Percentiles rank a stretch among this genome's conserved stretches.
Evolutionary conservation across 2,113 vertebrate genomes (phyloP).

Genomic region (Chaetorhynchus papuensis): DNA sequence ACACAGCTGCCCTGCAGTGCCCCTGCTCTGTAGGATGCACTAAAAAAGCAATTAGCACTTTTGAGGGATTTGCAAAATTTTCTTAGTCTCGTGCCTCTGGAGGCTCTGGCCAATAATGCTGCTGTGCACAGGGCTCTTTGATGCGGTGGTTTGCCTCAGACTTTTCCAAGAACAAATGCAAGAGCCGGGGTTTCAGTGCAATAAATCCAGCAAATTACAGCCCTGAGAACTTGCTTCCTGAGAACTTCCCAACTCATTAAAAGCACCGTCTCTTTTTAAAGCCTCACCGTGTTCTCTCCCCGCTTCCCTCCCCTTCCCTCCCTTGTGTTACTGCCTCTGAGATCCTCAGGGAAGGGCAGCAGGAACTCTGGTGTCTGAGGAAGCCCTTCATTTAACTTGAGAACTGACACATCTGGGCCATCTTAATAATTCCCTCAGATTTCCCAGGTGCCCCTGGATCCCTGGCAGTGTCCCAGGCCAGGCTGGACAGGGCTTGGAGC

Average conservation of each 20-base stretch:
- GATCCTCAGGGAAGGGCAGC: neutral
- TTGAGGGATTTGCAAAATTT: neutral
- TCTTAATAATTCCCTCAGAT: neutral
- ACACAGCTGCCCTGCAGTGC: neutral
- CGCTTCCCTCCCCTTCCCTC: neutral
- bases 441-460: neutral
- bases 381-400: neutral
- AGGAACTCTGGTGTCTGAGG: neutral
- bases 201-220: neutral
- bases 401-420: neutral
- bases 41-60: slow-evolving; percentile 46
- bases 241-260: neutral
- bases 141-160: neutral
- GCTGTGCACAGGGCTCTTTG: neutral
- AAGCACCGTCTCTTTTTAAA: neutral
- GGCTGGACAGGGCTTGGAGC: neutral
- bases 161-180: neutral
- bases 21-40: neutral
- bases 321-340: neutral
- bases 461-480: neutral
- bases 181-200: neutral
- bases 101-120: slow-evolving; percentile 4
- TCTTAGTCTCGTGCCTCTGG: neutral
- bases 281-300: neutral
- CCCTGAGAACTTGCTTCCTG: neutral